Conservation (phyloP, 2,113 vertebrate species). For the Charadrius vociferus region DNA sequence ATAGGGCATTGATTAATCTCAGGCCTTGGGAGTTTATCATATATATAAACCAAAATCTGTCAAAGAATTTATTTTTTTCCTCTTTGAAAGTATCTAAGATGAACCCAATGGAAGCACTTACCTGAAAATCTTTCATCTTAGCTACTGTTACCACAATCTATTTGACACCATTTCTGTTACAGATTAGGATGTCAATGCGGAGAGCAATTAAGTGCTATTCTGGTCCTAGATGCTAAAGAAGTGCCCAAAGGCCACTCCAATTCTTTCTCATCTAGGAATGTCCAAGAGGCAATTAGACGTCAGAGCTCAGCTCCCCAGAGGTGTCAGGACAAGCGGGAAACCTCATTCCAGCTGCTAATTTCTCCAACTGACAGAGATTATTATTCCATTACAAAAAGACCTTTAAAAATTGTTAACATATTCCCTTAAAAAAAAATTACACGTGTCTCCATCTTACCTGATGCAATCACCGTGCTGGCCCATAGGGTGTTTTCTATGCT, state of each 20-base stretch:
- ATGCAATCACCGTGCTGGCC: conserved; percentile 96
- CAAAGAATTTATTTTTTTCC: background rate
- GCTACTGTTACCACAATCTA: conserved; percentile 14
- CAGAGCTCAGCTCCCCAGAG: conserved; percentile 39
- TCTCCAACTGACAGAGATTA: conserved; percentile 70
- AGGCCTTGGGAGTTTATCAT: background rate
- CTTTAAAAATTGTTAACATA: conserved; percentile 75
- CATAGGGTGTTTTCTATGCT: conserved; percentile 97
- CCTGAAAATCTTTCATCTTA: conserved; percentile 10
- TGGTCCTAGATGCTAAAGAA: conserved; percentile 15
- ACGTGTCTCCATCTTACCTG: conserved; percentile 78
- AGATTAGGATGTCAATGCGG: conserved; percentile 69
- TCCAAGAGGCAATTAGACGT: conserved; percentile 46
- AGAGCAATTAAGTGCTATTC: conserved; percentile 67
- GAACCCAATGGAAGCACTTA: background rate
- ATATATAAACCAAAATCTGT: background rate
- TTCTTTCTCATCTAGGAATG: conserved; percentile 42
- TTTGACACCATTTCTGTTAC: conserved; percentile 64
- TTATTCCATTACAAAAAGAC: conserved; percentile 66
- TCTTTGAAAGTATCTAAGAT: background rate
- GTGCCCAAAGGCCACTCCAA: conserved; percentile 54
- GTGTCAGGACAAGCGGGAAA: conserved; percentile 53
- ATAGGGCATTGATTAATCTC: background rate
- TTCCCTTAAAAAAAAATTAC: background rate
- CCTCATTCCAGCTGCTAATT: conserved; percentile 61